Conservation (phyloP, 2,888 invertebrate genomes). For the Xestia c-nigrum region DNA sequence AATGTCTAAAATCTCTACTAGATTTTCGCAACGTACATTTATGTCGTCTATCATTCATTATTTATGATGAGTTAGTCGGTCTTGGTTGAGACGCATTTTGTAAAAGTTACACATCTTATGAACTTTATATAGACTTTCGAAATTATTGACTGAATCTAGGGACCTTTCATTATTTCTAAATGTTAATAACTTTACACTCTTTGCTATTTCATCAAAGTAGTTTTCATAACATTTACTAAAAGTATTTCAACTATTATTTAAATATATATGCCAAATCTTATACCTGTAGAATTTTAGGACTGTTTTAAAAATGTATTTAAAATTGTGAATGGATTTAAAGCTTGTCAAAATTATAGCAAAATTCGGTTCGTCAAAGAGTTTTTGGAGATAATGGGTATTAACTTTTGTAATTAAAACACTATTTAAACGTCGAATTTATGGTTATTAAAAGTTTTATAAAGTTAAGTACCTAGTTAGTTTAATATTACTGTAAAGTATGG, state of each 20-base stretch:
- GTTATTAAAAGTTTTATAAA: constrained; percentile 4
- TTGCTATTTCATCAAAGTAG: constrained; percentile 13
- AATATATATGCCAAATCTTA: not conserved
- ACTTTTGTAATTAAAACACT: not conserved
- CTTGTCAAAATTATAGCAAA: not conserved
- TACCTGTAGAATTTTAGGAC: constrained; percentile 17
- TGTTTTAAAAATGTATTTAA: constrained; percentile 10
- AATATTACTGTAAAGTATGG: not conserved
- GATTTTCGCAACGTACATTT: not conserved
- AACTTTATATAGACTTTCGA: constrained; percentile 27
- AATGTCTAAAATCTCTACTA: not conserved
- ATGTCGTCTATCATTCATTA: constrained; percentile 1
- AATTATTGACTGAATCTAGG: constrained; percentile 56
- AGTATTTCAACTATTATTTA: not conserved
- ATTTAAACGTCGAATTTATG: constrained; percentile 28
- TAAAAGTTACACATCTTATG: constrained; percentile 20
- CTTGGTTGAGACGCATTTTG: constrained; percentile 9
- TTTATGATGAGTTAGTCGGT: not conserved
- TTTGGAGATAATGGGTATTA: not conserved
- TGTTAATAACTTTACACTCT: constrained; percentile 17
- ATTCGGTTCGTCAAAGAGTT: not conserved
- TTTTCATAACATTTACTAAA: not conserved
- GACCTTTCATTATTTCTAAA: constrained; percentile 43
- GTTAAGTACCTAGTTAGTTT: not conserved
- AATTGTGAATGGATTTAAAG: not conserved